phyloP scores from a whole-genome alignment of 1,140 invertebrate species.

The Trichoplusia ni region DNA sequence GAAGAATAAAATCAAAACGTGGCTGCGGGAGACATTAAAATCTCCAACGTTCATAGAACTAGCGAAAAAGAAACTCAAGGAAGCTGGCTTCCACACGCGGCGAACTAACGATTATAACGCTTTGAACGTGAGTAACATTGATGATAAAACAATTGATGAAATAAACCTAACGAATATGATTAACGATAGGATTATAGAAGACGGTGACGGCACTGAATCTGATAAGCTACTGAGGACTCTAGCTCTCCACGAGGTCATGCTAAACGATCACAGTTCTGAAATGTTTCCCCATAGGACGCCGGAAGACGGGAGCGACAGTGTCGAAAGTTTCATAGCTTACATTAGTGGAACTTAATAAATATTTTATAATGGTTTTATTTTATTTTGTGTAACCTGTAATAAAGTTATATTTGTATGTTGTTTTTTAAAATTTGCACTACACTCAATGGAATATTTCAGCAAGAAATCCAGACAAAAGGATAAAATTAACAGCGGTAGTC shows the following conservation, averaged over 20 bases:
- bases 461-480: too few relatives aligned
- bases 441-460: too few relatives aligned
- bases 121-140: constrained; percentile 34
- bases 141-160: constrained; percentile 64
- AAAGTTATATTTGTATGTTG: too few relatives aligned
- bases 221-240: constrained; percentile 57
- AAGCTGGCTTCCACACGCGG: constrained; percentile 54
- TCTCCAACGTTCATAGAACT: constrained; percentile 63
- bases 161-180: constrained; percentile 52
- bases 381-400: too few relatives aligned
- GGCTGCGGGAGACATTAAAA: constrained; percentile 65
- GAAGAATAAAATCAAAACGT: constrained; percentile 72
- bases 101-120: constrained; percentile 35
- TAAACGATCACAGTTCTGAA: constrained; percentile 37
- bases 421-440: too few relatives aligned
- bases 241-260: constrained; percentile 58
- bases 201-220: constrained; percentile 53
- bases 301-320: neutral
- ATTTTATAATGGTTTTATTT: constrained; percentile 3
- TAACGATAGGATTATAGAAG: constrained; percentile 43
- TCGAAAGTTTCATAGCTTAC: constrained; percentile 28
- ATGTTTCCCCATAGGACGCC: neutral
- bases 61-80: constrained; percentile 64
- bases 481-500: too few relatives aligned
- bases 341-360: constrained; percentile 10